Evolutionary conservation across 92 coral and sea anemone genomes (phyloP).

Genomic region (Pocillopora grandis): DNA sequence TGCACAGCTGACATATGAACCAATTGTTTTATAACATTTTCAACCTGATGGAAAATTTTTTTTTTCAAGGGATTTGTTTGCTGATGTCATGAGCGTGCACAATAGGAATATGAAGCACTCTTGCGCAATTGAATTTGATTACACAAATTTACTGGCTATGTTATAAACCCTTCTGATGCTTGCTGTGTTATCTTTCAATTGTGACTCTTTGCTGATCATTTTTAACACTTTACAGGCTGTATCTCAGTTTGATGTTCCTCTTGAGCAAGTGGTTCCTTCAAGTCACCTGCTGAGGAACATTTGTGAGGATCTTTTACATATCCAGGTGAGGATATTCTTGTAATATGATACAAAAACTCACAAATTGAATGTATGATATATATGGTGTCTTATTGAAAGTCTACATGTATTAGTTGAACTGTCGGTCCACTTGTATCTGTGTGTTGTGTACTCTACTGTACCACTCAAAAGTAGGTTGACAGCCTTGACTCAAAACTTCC

Average conservation of each 20-base stretch:
- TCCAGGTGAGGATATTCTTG: constrained; percentile 81
- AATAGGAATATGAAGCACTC: too few relatives aligned
- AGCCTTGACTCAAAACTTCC: too few relatives aligned
- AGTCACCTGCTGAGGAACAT: constrained; percentile 74
- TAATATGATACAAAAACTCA: constrained; percentile 46
- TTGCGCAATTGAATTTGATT: too few relatives aligned
- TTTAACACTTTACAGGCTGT: constrained; percentile 51
- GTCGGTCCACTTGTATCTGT: not conserved
- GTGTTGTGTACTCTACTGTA: not conserved
- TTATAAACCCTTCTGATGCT: not conserved
- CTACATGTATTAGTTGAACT: not conserved
- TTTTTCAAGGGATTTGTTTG: too few relatives aligned
- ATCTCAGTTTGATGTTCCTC: constrained; percentile 73
- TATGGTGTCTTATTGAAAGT: not conserved
- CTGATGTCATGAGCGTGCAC: too few relatives aligned
- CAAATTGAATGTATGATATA: not conserved
- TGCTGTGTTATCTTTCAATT: not conserved
- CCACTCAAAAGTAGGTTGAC: too few relatives aligned
- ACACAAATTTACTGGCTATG: not conserved
- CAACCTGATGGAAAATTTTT: too few relatives aligned
- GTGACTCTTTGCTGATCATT: not conserved
- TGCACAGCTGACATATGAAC: too few relatives aligned
- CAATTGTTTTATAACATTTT: too few relatives aligned
- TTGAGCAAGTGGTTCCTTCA: constrained; percentile 70
- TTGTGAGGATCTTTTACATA: constrained; percentile 80